Evolutionary conservation across 2,797 vertebrate genomes (phyloP), one percentile per base, ranked within the genome.

Genomic region (Sebastolobus altivelis): DNA sequence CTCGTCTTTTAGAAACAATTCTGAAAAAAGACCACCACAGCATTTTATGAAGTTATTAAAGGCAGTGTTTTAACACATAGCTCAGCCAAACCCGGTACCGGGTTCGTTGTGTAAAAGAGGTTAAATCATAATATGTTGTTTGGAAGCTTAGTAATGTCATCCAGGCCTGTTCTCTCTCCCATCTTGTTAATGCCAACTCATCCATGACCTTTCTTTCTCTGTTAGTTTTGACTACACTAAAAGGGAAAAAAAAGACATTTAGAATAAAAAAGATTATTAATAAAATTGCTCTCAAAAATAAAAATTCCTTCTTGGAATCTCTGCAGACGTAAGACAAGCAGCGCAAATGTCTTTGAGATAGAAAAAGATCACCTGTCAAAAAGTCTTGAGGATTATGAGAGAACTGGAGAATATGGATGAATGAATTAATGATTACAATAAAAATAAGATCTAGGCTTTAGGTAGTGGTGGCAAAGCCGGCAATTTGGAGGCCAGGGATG

Each of bases 351-450:
- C 38, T 56, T 10, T 8, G 18, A 65, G 61, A 71, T 67, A 40
- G 70, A 75, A 38, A 52, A 52, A 70, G 55, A 63, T 72, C 56
- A 79, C 9, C 52, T 60, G 78, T 77, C 67, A 72, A 11, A 52
- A 37, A 49, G 49, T 46, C 11, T 6, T 31, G 49, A 33, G 37
- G 20, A 71, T 65, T 16, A 72, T 38, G 11, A 46, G 18, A 25
- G 58, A 72, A 54, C 2, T 31, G 5, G 18, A 65, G 4, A 74
- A 74, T 55, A 22, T 56, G 35, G 46, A 54, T 56, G n/a, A 77
- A 69, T 37, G 12, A 20, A 46, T 59, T 12, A 43, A 49, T 49
- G 43, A 20, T 40, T 20, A 40, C 14, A 8, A 14, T 11, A 12
- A 49, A 55, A 65, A 43, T 13, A 35, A 54, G 5, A 58, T 49